These are phyloP conservation scores for Pilophorus perplexus DNA, from an alignment of 2,888 invertebrate genomes.

Conservation along the genomic window DNA sequence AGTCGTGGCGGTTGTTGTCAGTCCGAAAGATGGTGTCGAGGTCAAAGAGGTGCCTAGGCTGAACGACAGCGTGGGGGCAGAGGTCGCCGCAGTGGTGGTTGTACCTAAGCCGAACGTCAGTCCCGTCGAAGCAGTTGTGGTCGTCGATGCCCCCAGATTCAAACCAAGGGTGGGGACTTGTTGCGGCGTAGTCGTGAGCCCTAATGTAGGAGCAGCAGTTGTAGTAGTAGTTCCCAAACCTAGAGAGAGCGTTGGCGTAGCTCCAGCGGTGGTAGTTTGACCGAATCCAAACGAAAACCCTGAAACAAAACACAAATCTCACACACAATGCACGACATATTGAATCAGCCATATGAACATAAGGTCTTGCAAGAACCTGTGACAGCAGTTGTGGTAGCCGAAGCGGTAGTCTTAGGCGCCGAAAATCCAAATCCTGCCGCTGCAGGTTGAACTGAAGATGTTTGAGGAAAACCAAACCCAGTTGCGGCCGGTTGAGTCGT, in stretches of 20 bases:
- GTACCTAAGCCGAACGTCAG: slow-evolving; percentile 15
- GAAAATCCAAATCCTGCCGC: slow-evolving; percentile 6
- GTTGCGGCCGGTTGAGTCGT: background rate
- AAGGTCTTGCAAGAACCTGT: background rate
- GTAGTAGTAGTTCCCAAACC: slow-evolving; percentile 23
- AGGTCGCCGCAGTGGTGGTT: slow-evolving; percentile 3
- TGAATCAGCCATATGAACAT: background rate
- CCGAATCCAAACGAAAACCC: slow-evolving; percentile 16
- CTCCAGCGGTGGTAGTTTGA: slow-evolving; percentile 3
- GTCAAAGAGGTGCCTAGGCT: slow-evolving; percentile 15
- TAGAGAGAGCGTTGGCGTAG: slow-evolving; percentile 23
- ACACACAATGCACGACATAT: background rate
- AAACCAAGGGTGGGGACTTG: background rate
- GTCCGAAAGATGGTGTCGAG: slow-evolving; percentile 15
- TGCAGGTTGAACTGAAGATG: too few relatives aligned
- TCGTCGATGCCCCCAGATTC: background rate
- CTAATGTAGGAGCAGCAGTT: slow-evolving; percentile 1
- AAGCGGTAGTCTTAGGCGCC: background rate
- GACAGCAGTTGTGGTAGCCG: background rate
- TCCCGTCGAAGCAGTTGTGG: slow-evolving; percentile 25
- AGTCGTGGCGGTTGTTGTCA: background rate
- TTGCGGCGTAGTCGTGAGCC: background rate
- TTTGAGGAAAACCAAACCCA: slow-evolving; percentile 3
- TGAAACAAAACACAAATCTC: background rate
- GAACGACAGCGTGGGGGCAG: slow-evolving; percentile 8